A percentile compares a stretch with the other conserved stretches of the same genome.
phyloP scores from a whole-genome alignment of 2,888 invertebrate genomes.

The Sipha maydis region DNA sequence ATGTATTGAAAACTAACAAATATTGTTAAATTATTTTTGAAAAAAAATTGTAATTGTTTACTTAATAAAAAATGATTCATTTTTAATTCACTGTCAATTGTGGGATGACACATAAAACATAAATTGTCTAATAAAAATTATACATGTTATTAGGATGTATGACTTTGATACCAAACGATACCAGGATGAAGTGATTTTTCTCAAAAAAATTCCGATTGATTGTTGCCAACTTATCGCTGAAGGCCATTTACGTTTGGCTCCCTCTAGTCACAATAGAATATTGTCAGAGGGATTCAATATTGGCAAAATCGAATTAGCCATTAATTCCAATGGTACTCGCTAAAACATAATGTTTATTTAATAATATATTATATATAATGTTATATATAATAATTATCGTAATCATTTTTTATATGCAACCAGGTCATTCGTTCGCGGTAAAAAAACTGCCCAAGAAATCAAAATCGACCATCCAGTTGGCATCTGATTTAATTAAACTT shows the following conservation, averaged over 20 bases:
- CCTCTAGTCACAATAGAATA: background rate
- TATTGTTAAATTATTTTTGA: no score
- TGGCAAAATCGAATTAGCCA: slow-evolving; percentile 21
- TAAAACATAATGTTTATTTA: background rate
- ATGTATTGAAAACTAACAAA: no score
- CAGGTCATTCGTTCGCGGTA: slow-evolving; percentile 22
- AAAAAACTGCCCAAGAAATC: slow-evolving; percentile 18
- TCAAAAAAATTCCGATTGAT: background rate
- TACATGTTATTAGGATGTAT: background rate
- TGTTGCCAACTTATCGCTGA: slow-evolving; percentile 7
- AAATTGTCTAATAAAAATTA: background rate
- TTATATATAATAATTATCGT: no score
- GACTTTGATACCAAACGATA: slow-evolving; percentile 20
- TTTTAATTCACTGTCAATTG: no score
- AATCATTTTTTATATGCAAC: background rate
- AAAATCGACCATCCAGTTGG: background rate
- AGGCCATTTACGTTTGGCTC: background rate
- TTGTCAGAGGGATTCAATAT: slow-evolving; percentile 26
- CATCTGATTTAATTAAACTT: background rate
- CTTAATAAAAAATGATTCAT: no score
- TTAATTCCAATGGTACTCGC: background rate
- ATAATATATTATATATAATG: no score
- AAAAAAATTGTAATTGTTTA: no score
- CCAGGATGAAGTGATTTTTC: background rate
- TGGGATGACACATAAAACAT: no score